A percentile compares a stretch with the other conserved stretches of the same genome.
Evolutionary conservation across 2,888 invertebrate species (phyloP).

Genomic region (Hoplodrina ambigua): DNA sequence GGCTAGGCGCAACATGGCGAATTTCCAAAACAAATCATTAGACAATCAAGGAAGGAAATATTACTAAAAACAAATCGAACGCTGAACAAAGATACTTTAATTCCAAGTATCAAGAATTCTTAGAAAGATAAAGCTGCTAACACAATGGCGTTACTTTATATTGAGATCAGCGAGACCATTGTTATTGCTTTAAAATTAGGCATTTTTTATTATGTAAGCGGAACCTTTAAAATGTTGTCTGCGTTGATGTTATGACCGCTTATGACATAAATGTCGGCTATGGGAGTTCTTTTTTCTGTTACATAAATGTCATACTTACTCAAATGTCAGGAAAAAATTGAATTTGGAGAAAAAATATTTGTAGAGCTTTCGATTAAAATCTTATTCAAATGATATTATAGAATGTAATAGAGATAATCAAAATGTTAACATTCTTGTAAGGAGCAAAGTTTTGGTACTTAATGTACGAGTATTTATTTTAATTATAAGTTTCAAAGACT

Average conservation of each 20-base stretch:
- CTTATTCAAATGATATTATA: too few relatives aligned
- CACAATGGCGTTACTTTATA: slow-evolving; percentile 20
- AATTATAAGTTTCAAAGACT: too few relatives aligned
- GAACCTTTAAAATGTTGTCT: neutral
- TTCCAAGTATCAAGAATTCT: slow-evolving; percentile 47
- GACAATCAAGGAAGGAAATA: slow-evolving; percentile 35
- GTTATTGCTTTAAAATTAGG: neutral
- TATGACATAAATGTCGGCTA: slow-evolving; percentile 2
- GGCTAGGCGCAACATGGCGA: too few relatives aligned
- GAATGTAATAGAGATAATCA: too few relatives aligned
- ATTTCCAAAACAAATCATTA: neutral
- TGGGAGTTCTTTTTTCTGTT: neutral
- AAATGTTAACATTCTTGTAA: too few relatives aligned
- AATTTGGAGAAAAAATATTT: too few relatives aligned
- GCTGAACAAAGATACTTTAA: neutral
- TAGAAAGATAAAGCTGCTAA: slow-evolving; percentile 31
- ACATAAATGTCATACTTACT: neutral
- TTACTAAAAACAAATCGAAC: slow-evolving; percentile 12
- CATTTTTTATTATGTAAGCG: neutral
- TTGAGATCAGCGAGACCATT: neutral
- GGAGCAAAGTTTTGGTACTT: too few relatives aligned
- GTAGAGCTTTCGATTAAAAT: too few relatives aligned
- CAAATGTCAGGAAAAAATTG: neutral
- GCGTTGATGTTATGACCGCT: neutral
- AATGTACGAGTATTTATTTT: too few relatives aligned